Base-by-base conservation (phyloP, 1,140 invertebrate genomes). In the Lepidotrigona ventralis region DNA sequence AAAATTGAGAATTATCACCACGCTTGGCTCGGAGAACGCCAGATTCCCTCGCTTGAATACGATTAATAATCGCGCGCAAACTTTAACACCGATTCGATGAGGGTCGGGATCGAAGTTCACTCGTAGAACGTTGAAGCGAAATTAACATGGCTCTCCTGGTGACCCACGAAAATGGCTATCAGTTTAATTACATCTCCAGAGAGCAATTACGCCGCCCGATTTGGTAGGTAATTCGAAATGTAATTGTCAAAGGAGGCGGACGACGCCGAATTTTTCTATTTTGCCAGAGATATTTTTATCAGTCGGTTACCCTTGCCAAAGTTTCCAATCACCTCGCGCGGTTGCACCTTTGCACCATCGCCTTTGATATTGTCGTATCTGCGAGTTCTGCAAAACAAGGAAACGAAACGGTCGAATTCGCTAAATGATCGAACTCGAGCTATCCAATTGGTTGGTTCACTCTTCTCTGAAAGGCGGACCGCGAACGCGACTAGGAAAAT, bases 171-270 rank as follows among this genome's bases (percentile, higher is more conserved):
- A 90, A 85, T 71, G 81, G 83, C 85, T 85, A 89, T 90, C 84
- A 81, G 79, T 85, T 90, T 90, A 90, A 90, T 90, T 90, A 81
- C 85, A 81, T 85, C 84, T 83, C 71, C 23, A 60, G 76, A 23
- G 77, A 74, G 81, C 72, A 84, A 86, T 90, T 88, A 88, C 75
- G 70, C 79, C n/a, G 74, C 33, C 79, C 78, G 86, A 87, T 90
- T 84, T 83, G 39, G 53, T 72, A 39, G 60, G 78, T 75, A 83
- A 87, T 85, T 87, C 85, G 80, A 87, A 87, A 83, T 82, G 81
- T 86, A 86, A 89, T 88, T 84, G 87, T 87, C 88, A 84, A 70
- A 29, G 79, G 80, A 85, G 77, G 68, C 83, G 70, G 71, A 87
- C 53, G 64, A 56, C 1, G 26, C 15, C 60, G 33, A 73, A 71